Percentiles rank a stretch among this genome's conserved stretches.
Evolutionary conservation across 1,140 invertebrate genomes (phyloP).

Genomic region (Aricia agestis): DNA sequence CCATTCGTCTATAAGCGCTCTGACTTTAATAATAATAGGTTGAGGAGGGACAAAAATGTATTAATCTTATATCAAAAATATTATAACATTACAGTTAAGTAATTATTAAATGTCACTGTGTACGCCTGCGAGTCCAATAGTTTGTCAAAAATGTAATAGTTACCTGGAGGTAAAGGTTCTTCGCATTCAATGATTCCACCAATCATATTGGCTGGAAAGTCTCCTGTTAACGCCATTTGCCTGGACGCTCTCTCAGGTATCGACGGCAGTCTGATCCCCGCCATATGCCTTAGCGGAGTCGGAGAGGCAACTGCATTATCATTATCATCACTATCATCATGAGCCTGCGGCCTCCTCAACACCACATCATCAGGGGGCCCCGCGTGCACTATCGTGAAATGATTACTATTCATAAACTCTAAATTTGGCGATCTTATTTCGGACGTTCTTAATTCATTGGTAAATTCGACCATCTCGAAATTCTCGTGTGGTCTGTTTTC

Average conservation of each 20-base stretch:
- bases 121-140: too few species aligned
- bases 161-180: slow-evolving; percentile 90
- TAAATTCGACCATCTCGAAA: slow-evolving; percentile 71
- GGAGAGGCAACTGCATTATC: slow-evolving; percentile 70
- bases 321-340: slow-evolving; percentile 62
- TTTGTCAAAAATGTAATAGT: slow-evolving; percentile 53
- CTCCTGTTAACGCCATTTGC: slow-evolving; percentile 79
- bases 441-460: slow-evolving; percentile 68
- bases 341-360: slow-evolving; percentile 44
- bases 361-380: slow-evolving; percentile 66
- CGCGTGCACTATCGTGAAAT: slow-evolving; percentile 69
- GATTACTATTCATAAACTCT: slow-evolving; percentile 71
- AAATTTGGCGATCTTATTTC: slow-evolving; percentile 74
- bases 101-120: too few species aligned
- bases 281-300: slow-evolving; percentile 83
- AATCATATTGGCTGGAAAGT: slow-evolving; percentile 75
- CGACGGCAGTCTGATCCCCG: slow-evolving; percentile 87
- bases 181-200: slow-evolving; percentile 79
- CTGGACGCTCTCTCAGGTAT: slow-evolving; percentile 83
- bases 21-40: too few species aligned
- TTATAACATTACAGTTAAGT: too few species aligned
- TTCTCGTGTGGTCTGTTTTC: slow-evolving; percentile 50
- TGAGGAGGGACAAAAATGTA: too few species aligned
- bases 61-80: too few species aligned
- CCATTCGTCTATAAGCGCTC: too few species aligned